Evolutionary conservation across 2,797 vertebrate species (phyloP), one percentile per base, ranked within the genome.

Genomic region (Typhlichthys subterraneus): DNA sequence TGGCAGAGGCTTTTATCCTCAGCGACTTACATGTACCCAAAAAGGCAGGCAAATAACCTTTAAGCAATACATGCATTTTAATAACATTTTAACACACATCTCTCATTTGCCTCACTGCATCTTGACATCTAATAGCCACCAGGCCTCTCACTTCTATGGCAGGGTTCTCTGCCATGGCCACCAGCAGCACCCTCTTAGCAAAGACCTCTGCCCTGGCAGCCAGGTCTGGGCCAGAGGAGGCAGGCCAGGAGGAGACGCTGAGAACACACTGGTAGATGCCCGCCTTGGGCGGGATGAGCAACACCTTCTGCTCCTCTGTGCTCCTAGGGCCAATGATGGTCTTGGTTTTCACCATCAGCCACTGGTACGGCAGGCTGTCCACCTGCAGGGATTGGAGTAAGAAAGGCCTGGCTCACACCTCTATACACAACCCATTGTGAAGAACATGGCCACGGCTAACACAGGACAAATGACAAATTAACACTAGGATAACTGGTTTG

Each of bases 311-410:
- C 29, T 99, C 95, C 46, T 97, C 95, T 46, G 95, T 94, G 69
- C 91, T 92, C 75, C 94, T 94, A 6, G 98, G 93, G 59, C 93
- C 96, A 80, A 98, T 87, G 13, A 99, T 93, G 0, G 94, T 93
- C 91, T 95, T 98, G 87, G 95, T 98, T 87, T 98, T 99, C 79
- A 99, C 95, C 58, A 98, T 94, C 47, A 99, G 83, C 84, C 95
- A 97, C 23, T 94, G 95, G 53, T 94, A 94, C 11, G 94, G 93
- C 48, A 92, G 73, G 63, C 87, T 85, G 31, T 97, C 95, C 83
- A 98, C 87, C 98, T 96, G 70, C 1, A 46, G 46, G 47, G 19
- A 52, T 57, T 42, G 38, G 38, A 7, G 9, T 42, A 42, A 8
- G 38, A 42, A 42, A 42, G 47, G n/a, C 47, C 47, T 14, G 47